Evolutionary conservation across 64 coral and sea anemone genomes (phyloP).

Genomic region (Catalaphyllia jardinei): DNA sequence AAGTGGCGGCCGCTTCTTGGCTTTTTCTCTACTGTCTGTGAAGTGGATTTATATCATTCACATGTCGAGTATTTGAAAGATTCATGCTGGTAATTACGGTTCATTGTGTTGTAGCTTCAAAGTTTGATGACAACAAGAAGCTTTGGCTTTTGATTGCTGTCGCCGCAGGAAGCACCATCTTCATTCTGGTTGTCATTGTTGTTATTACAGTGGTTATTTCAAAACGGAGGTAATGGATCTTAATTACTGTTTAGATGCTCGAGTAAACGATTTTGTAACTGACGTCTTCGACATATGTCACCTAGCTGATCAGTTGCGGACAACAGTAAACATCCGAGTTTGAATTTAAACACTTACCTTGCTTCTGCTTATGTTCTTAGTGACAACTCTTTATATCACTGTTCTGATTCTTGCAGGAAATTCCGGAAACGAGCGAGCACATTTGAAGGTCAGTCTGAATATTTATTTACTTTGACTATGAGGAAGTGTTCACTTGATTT

Average conservation of each 20-base stretch:
- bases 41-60: too few relatives aligned
- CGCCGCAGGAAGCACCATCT: neutral
- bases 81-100: neutral
- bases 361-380: too few relatives aligned
- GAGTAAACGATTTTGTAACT: too few relatives aligned
- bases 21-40: too few relatives aligned
- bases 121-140: neutral
- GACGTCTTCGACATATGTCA: too few relatives aligned
- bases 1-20: too few relatives aligned
- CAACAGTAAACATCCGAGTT: neutral
- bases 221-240: neutral
- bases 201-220: neutral
- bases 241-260: too few relatives aligned
- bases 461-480: neutral
- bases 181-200: neutral
- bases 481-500: neutral
- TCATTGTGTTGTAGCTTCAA: neutral
- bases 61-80: too few relatives aligned
- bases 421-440: conserved; percentile 30
- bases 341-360: neutral
- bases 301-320: neutral
- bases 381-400: too few relatives aligned
- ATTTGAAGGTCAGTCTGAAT: conserved; percentile 14
- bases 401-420: neutral
- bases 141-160: conserved; percentile 6